Evolutionary conservation across 2,888 invertebrate genomes (phyloP).

Genomic region (Lasioglossum leucozonium): DNA sequence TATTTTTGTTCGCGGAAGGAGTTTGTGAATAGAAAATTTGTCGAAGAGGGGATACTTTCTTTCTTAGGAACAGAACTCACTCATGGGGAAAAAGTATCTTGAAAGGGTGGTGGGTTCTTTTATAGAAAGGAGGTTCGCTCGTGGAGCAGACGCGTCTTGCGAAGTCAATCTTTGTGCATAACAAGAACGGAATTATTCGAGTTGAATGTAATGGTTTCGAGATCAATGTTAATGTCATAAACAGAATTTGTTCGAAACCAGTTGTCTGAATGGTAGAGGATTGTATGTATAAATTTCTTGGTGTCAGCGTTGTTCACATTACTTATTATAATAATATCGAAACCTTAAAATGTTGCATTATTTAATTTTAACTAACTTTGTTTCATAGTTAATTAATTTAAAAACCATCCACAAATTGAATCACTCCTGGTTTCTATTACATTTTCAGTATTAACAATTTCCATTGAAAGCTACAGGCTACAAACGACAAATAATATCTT

Average conservation of each 20-base stretch:
- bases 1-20: background rate
- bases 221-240: background rate
- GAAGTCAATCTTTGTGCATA: slow-evolving; percentile 1
- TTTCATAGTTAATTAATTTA: background rate
- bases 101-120: background rate
- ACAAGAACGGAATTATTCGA: background rate
- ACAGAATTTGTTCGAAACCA: background rate
- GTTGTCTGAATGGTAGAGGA: background rate
- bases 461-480: background rate
- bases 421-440: background rate
- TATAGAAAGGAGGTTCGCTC: background rate
- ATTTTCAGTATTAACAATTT: background rate
- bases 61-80: background rate
- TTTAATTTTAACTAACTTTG: too few species aligned
- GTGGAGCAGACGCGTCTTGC: background rate
- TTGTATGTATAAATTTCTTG: background rate
- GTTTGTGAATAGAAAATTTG: background rate
- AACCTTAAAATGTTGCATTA: too few species aligned
- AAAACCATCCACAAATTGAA: background rate
- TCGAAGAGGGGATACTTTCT: slow-evolving; percentile 1
- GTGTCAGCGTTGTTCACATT: background rate
- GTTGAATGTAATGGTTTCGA: background rate
- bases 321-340: background rate
- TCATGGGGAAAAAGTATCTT: slow-evolving; percentile 2
- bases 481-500: too few species aligned